Evolutionary conservation across 1,140 invertebrate species (phyloP).

Genomic region (Holotrichia oblita): DNA sequence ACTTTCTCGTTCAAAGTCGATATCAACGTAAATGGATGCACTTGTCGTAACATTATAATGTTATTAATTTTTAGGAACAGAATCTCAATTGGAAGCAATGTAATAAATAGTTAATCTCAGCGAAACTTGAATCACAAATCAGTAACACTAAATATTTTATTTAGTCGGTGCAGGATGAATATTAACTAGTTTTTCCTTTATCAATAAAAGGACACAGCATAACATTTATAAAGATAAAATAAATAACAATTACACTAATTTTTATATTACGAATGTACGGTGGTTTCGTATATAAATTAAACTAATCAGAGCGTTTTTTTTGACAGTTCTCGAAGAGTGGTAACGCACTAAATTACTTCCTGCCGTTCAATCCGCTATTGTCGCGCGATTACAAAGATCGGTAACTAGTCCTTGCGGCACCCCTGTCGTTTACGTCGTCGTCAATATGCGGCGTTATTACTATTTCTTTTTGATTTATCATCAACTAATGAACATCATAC

Average conservation of each 20-base stretch:
- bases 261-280: no score
- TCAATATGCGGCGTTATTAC: neutral
- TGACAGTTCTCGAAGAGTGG: neutral
- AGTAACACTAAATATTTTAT: no score
- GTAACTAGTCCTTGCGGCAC: slow-evolving; percentile 24
- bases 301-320: neutral
- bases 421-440: neutral
- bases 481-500: slow-evolving; percentile 26
- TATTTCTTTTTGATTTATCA: slow-evolving; percentile 20
- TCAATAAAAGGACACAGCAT: neutral
- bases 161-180: no score
- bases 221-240: neutral
- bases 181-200: no score
- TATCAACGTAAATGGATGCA: neutral
- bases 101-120: no score
- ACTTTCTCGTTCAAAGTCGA: slow-evolving; percentile 62
- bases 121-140: no score
- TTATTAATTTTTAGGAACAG: slow-evolving; percentile 1
- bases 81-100: neutral
- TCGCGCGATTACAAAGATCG: neutral
- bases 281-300: no score
- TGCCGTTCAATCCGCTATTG: neutral
- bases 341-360: neutral
- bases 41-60: slow-evolving; percentile 3
- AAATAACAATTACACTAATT: neutral